A percentile compares a stretch with the other conserved stretches of the same genome.
Evolutionary conservation across 2,888 invertebrate genomes (phyloP).

Genomic region (Portevinia maculata): DNA sequence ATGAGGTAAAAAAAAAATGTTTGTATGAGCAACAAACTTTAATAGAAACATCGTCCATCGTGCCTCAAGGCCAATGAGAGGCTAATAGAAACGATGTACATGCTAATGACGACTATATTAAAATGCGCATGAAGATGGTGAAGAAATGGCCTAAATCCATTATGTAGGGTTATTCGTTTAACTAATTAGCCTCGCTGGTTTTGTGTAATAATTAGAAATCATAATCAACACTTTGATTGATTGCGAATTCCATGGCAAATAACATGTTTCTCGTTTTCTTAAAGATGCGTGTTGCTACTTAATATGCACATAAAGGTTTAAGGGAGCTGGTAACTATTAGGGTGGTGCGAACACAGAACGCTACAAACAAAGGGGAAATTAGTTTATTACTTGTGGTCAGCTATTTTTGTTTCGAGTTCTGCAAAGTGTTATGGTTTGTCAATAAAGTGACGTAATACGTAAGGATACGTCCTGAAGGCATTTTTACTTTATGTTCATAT

Average conservation of each 20-base stretch:
- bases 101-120: conserved; percentile 31
- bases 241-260: conserved; percentile 20
- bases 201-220: conserved; percentile 42
- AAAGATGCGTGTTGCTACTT: neutral
- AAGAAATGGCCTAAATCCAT: conserved; percentile 36
- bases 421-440: conserved; percentile 12
- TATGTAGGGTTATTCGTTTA: conserved; percentile 38
- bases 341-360: conserved; percentile 2
- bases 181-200: conserved; percentile 30
- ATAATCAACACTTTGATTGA: conserved; percentile 46
- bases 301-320: conserved; percentile 7
- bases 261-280: conserved; percentile 10
- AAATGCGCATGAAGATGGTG: conserved; percentile 33
- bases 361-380: conserved; percentile 3
- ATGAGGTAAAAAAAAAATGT: conserved; percentile 25
- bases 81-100: conserved; percentile 35
- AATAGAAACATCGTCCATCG: conserved; percentile 19
- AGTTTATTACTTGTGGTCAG: conserved; percentile 13
- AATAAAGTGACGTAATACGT: neutral
- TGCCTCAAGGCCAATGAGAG: conserved; percentile 37
- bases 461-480: neutral
- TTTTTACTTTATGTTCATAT: conserved; percentile 10
- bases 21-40: conserved; percentile 27
- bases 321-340: conserved; percentile 5
- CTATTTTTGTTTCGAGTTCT: conserved; percentile 15